Percentiles rank a stretch among this genome's conserved stretches.
Evolutionary conservation across 2,797 vertebrate species (phyloP).

Genomic region (Numenius phaeopus): DNA sequence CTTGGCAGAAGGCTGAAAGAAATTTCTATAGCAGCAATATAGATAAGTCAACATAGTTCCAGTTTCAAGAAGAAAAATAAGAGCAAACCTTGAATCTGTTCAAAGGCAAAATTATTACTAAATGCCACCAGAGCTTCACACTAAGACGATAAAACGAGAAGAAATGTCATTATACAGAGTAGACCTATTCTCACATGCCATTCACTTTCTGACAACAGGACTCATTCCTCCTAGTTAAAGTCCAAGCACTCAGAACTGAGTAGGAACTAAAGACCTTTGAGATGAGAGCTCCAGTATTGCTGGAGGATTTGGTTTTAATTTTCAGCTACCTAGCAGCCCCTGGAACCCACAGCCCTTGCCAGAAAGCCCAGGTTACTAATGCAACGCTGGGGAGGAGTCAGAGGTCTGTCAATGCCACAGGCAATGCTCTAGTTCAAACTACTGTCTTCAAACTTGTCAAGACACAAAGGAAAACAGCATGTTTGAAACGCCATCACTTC

Average conservation of each 20-base stretch:
- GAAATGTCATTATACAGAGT: background rate
- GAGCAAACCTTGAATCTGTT: background rate
- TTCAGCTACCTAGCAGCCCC: background rate
- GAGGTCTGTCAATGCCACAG: background rate
- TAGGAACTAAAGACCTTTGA: background rate
- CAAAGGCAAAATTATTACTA: background rate
- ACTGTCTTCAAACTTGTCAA: background rate
- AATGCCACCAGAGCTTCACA: background rate
- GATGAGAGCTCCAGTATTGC: background rate
- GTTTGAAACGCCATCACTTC: background rate
- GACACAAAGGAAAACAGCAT: background rate
- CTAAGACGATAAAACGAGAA: background rate
- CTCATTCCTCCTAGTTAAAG: background rate
- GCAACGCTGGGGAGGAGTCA: background rate
- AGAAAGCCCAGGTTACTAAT: background rate
- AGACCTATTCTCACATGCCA: background rate
- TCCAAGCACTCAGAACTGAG: background rate
- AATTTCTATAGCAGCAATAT: background rate
- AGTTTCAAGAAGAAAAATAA: background rate
- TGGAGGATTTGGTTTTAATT: background rate
- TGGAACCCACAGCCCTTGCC: background rate
- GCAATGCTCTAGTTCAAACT: background rate
- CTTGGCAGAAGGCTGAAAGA: background rate
- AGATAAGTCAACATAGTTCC: background rate
- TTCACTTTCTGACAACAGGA: background rate